Evolutionary conservation across 2,888 invertebrate genomes (phyloP).

Genomic region (Meganola albula): DNA sequence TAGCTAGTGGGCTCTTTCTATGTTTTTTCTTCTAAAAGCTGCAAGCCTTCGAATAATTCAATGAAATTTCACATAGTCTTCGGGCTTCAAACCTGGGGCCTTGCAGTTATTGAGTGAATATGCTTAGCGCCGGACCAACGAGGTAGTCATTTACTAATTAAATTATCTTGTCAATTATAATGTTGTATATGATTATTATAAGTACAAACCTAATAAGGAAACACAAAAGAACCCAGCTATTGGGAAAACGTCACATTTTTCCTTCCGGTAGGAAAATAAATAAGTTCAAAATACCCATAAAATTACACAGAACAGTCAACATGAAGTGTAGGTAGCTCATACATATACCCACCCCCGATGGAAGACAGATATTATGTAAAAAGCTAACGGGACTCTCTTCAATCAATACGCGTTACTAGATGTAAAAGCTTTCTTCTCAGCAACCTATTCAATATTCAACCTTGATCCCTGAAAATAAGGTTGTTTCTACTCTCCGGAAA

Average conservation of each 20-base stretch:
- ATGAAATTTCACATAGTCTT: too few relatives aligned
- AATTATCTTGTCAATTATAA: too few relatives aligned
- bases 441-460: conserved; percentile 33
- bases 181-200: conserved; percentile 5
- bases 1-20: too few relatives aligned
- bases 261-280: conserved; percentile 21
- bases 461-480: conserved; percentile 35
- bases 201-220: too few relatives aligned
- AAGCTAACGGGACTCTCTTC: conserved; percentile 74
- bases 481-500: conserved; percentile 28
- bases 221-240: conserved; percentile 4
- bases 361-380: conserved; percentile 75
- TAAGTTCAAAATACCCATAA: conserved; percentile 34
- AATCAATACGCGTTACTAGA: conserved; percentile 76
- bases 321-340: conserved; percentile 41
- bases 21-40: too few relatives aligned
- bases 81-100: too few relatives aligned
- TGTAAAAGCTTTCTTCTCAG: conserved; percentile 64
- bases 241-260: conserved; percentile 12
- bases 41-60: too few relatives aligned
- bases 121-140: too few relatives aligned
- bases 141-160: too few relatives aligned
- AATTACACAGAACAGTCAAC: conserved; percentile 36
- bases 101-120: too few relatives aligned
- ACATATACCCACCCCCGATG: conserved; percentile 55